phyloP scores from a whole-genome alignment of 1,140 invertebrate species.

The Condylostylus longicornis region DNA sequence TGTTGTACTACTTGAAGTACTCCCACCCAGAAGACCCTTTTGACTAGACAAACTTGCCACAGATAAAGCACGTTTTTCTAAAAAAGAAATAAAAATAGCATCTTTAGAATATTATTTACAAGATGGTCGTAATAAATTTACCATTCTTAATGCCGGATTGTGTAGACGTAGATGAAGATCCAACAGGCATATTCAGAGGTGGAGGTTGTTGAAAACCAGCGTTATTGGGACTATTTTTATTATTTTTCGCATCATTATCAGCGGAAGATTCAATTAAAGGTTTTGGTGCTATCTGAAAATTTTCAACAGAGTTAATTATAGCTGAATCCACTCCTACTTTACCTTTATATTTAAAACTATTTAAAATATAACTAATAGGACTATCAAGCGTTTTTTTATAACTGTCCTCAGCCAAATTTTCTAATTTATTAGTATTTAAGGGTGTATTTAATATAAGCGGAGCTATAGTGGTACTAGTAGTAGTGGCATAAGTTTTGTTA shows the following conservation, averaged over 20 bases:
- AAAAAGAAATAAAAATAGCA: not conserved
- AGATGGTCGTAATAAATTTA: too few relatives aligned
- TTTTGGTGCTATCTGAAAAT: constrained; percentile 31
- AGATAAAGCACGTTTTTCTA: not conserved
- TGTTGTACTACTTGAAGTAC: constrained; percentile 16
- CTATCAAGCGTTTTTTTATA: too few relatives aligned
- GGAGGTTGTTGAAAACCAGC: constrained; percentile 11
- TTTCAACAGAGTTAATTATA: constrained; percentile 32
- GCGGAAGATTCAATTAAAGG: constrained; percentile 9
- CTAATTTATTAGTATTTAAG: constrained; percentile 5
- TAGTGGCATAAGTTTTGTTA: constrained; percentile 7
- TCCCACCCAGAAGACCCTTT: constrained; percentile 9
- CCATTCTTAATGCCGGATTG: constrained; percentile 10
- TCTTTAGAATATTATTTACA: too few relatives aligned
- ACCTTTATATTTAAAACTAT: constrained; percentile 6
- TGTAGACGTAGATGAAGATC: too few relatives aligned
- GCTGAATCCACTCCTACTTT: constrained; percentile 10
- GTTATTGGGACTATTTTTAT: constrained; percentile 6
- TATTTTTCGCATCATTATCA: constrained; percentile 11
- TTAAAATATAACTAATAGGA: too few relatives aligned
- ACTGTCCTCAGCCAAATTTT: not conserved
- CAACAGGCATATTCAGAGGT: constrained; percentile 16
- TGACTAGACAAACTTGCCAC: constrained; percentile 3
- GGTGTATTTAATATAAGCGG: too few relatives aligned
- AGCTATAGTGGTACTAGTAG: not conserved